Evolutionary conservation across 2,797 vertebrate species (phyloP).

Genomic region (Hippopotamyrus pictus): DNA sequence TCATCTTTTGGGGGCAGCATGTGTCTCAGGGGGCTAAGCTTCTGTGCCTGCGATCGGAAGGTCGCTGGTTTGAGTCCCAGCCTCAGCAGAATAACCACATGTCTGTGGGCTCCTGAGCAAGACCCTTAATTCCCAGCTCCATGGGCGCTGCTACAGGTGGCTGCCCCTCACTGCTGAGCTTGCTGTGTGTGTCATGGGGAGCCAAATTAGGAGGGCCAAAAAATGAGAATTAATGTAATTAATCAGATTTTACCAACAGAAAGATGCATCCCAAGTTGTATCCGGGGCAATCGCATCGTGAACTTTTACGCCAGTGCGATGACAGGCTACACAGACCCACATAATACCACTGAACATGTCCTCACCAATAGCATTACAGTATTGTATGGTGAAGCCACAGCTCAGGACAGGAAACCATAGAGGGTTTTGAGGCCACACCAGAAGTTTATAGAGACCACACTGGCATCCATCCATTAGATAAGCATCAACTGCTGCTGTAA

Average conservation of each 20-base stretch:
- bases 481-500: background rate
- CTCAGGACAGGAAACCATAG: constrained; percentile 7
- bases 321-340: background rate
- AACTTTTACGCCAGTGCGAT: background rate
- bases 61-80: background rate
- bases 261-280: background rate
- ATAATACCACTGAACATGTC: background rate
- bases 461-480: background rate
- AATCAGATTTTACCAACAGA: background rate
- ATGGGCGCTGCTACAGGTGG: background rate
- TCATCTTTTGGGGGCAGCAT: background rate
- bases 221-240: background rate
- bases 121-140: background rate
- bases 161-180: background rate
- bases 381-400: background rate
- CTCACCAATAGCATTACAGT: background rate
- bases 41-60: background rate
- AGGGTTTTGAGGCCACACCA: background rate
- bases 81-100: background rate
- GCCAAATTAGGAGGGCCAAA: background rate
- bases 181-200: background rate
- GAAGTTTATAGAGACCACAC: background rate
- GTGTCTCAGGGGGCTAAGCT: background rate
- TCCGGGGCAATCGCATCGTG: background rate
- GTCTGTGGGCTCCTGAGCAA: background rate